A percentile compares a stretch with the other conserved stretches of the same genome.
These are phyloP conservation scores for Calameuta pallipes DNA, from an alignment of 2,888 invertebrate genomes.

Conservation along the genomic window DNA sequence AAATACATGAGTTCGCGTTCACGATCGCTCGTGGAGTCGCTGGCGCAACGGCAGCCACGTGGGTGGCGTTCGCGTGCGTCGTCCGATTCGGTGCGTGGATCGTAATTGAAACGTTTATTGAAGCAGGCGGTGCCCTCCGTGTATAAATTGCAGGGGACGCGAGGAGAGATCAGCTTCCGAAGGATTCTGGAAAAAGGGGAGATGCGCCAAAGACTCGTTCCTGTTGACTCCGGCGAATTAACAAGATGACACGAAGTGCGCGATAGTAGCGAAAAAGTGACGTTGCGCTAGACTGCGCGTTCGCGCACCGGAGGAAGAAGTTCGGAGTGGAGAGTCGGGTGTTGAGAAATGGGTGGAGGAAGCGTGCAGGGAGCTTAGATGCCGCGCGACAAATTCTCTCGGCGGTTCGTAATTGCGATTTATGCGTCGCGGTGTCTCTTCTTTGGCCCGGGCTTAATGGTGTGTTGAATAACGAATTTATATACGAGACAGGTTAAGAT, in stretches of 20 bases:
- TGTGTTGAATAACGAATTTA: constrained; percentile 66
- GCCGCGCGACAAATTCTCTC: constrained; percentile 64
- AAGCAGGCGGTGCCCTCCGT: constrained; percentile 12
- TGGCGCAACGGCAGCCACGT: constrained; percentile 31
- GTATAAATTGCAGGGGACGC: not conserved
- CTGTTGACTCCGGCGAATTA: not conserved
- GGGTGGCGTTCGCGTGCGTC: constrained; percentile 54
- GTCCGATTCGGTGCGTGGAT: constrained; percentile 44
- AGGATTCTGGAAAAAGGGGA: not conserved
- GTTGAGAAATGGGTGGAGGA: not conserved
- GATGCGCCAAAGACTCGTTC: not conserved
- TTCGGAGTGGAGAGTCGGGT: not conserved
- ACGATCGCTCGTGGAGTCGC: constrained; percentile 31
- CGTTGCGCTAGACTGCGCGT: not conserved
- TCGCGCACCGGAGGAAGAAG: not conserved
- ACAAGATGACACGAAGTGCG: not conserved
- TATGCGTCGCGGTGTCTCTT: constrained; percentile 46
- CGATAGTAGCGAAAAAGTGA: not conserved
- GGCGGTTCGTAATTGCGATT: constrained; percentile 64
- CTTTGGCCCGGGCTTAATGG: constrained; percentile 58
- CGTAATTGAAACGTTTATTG: constrained; percentile 59
- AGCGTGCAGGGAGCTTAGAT: constrained; percentile 45
- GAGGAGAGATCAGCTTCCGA: not conserved
- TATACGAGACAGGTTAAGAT: constrained; percentile 54
- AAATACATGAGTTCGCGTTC: constrained; percentile 53